Base-by-base conservation (phyloP, 2,797 vertebrate genomes). In the Podarcis siculus region DNA sequence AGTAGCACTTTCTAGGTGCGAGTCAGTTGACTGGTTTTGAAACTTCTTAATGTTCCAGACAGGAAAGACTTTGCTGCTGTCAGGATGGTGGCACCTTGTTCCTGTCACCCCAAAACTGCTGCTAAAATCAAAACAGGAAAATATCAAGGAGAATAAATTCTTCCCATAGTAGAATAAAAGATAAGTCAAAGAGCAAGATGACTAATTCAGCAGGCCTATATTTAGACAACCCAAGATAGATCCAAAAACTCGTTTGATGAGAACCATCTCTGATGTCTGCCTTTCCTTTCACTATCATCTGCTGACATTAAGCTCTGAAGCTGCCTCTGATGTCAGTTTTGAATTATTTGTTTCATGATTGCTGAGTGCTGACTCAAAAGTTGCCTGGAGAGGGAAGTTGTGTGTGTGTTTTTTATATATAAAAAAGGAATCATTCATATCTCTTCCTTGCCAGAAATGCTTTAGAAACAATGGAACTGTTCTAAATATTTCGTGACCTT, bases 341-440 rank as follows among this genome's bases (percentile, higher is more conserved):
- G 93, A 94, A 94, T 93, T 94, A 95, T 94, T 95, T 91, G 55
- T 82, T 91, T 89, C 93, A 84, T 95, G 92, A 93, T 85, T 94
- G 90, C 85, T 93, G 89, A 95, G 88, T 94, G 92, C 86, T 95
- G 92, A 95, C 89, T 94, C 90, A 93, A 94, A 94, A 76, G 76
- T 82, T 92, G 67, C 10, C 86, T 89, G 89, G 77, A 37, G 82
- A 91, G 88, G 91, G 91, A 19, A 4, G 21, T 90, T 78, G 19
- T 83, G 45, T 55, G n/a, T 73, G 35, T 66, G 37, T 76, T n/a
- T 67, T 42, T 90, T 95, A 92, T 94, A 84, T 15, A 55, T 49
- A 94, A 93, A 86, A 90, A 91, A 39, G 49, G n/a, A 69, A 61
- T 93, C 91, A 90, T 87, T 87, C 90, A 89, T 61, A 61, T 82